These are phyloP conservation scores for Chaetops frenatus DNA, from an alignment of 2,113 vertebrate species.

Conservation along the genomic window DNA sequence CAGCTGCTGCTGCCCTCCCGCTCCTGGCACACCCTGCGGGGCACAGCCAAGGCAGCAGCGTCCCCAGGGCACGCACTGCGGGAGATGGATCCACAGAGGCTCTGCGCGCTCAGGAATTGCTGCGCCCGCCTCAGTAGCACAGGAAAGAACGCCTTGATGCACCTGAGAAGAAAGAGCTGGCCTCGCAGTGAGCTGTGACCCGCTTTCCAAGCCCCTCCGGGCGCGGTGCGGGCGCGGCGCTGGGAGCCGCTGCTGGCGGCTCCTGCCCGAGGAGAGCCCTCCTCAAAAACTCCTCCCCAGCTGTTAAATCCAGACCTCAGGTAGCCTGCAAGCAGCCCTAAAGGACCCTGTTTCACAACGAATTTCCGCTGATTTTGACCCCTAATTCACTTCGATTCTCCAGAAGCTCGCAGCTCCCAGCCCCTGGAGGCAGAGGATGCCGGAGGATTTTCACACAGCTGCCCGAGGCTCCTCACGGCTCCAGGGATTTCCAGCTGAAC, in stretches of 20 bases:
- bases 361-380: background rate
- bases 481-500: background rate
- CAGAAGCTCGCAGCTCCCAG: background rate
- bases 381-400: background rate
- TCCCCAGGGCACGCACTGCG: rapidly evolving
- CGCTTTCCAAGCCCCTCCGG: background rate
- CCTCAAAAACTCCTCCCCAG: background rate
- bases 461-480: background rate
- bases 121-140: background rate
- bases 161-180: background rate
- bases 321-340: background rate
- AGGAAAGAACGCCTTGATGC: background rate
- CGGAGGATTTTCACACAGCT: background rate
- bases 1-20: background rate
- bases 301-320: rapidly evolving
- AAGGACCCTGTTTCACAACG: background rate
- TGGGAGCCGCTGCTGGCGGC: background rate
- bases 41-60: rapidly evolving
- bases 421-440: background rate
- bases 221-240: rapidly evolving
- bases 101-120: background rate
- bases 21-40: background rate
- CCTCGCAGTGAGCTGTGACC: background rate
- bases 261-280: background rate
- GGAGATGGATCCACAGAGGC: background rate